Conservation (phyloP, 2,113 vertebrate species). For the Scopus umbretta region DNA sequence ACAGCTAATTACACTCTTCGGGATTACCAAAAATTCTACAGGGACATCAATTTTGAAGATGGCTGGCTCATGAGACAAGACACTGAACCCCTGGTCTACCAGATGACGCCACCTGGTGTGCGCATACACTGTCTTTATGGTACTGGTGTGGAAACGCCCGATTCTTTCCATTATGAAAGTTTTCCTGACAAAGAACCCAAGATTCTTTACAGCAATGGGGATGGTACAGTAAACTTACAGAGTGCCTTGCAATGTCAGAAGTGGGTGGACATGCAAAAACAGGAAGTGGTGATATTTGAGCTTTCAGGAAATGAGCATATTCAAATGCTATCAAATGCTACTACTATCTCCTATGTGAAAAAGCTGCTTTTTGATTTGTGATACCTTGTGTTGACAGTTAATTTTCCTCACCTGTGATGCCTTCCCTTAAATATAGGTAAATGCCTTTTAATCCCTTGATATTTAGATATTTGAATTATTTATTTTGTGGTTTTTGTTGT, state of each 20-base stretch:
- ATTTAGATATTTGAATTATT: conserved; percentile 52
- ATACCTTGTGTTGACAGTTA: conserved; percentile 8
- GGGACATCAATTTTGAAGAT: conserved; percentile 84
- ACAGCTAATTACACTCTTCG: conserved; percentile 85
- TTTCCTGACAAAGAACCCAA: conserved; percentile 91
- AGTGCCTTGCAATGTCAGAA: conserved; percentile 83
- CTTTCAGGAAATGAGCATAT: conserved; percentile 89
- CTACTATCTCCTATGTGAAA: conserved; percentile 88
- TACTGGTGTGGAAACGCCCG: conserved; percentile 78
- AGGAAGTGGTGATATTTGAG: conserved; percentile 77
- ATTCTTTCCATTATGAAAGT: conserved; percentile 81
- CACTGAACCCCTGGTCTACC: conserved; percentile 80
- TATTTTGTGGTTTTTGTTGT: conserved; percentile 1
- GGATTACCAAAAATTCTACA: conserved; percentile 85
- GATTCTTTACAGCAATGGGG: conserved; percentile 79
- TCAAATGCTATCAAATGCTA: conserved; percentile 83
- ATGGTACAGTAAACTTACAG: conserved; percentile 91
- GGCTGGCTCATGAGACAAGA: conserved; percentile 92
- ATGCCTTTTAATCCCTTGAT: conserved; percentile 35
- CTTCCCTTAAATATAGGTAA: conserved; percentile 31
- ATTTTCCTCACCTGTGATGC: conserved; percentile 38
- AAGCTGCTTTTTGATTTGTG: conserved; percentile 78
- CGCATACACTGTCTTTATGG: conserved; percentile 89
- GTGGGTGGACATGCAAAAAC: conserved; percentile 80
- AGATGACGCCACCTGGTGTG: conserved; percentile 80